Evolutionary conservation across 2,888 invertebrate species (phyloP).

Genomic region (Aphidius colemani): DNA sequence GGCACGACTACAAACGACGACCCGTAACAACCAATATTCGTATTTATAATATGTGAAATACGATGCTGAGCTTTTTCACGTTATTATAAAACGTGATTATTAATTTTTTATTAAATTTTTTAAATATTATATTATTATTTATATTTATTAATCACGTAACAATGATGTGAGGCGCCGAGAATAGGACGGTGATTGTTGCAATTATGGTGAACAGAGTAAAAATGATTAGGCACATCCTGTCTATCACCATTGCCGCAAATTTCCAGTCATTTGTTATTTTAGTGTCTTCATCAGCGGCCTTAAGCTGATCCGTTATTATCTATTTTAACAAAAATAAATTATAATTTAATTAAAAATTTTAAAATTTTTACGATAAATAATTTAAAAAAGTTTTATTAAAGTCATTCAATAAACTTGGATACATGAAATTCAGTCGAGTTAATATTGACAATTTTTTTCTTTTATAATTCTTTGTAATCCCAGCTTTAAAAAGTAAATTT

Average conservation of each 20-base stretch:
- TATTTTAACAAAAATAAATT: too few relatives aligned
- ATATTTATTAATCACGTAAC: slow-evolving; percentile 69
- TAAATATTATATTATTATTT: too few relatives aligned
- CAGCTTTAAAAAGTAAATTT: neutral
- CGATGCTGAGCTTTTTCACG: slow-evolving; percentile 32
- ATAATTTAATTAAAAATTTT: too few relatives aligned
- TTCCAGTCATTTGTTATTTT: slow-evolving; percentile 98
- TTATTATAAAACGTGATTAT: slow-evolving; percentile 33
- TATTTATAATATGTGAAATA: slow-evolving; percentile 12
- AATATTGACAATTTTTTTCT: slow-evolving; percentile 7
- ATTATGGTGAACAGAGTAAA: slow-evolving; percentile 98
- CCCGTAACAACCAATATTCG: slow-evolving; percentile 39
- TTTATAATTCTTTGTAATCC: neutral
- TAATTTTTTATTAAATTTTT: too few relatives aligned
- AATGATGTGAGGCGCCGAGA: slow-evolving; percentile 95
- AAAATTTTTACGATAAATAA: too few relatives aligned
- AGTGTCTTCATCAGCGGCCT: slow-evolving; percentile 92
- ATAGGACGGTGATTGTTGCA: slow-evolving; percentile 95
- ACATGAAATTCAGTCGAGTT: too few relatives aligned
- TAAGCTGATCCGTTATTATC: slow-evolving; percentile 77
- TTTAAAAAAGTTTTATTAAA: too few relatives aligned
- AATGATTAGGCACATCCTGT: slow-evolving; percentile 99
- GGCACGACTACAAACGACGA: slow-evolving; percentile 35
- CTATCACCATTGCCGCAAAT: slow-evolving; percentile 99
- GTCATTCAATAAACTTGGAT: neutral